phyloP scores from a whole-genome alignment of 2,888 invertebrate species.

The Drosophila crucigera region DNA sequence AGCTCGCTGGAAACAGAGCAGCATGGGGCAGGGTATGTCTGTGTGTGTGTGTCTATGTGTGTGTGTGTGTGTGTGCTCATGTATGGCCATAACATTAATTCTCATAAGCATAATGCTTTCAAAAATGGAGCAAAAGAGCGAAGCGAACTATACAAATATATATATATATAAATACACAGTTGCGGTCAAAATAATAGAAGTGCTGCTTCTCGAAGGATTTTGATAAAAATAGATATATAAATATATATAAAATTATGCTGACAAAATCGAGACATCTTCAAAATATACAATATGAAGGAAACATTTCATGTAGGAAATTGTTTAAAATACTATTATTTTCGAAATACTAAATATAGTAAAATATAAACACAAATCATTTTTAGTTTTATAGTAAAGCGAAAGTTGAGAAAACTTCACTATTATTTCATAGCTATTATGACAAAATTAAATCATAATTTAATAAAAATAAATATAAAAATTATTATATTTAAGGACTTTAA shows the following conservation, averaged over 20 bases:
- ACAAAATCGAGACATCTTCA: not conserved
- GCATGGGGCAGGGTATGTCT: constrained; percentile 7
- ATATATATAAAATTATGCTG: not conserved
- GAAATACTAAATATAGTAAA: not conserved
- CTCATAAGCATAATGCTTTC: constrained; percentile 81
- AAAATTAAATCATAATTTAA: not conserved
- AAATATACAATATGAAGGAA: not conserved
- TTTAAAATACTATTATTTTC: not conserved
- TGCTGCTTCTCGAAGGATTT: not conserved
- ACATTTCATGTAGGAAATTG: not conserved
- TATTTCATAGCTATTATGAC: not conserved
- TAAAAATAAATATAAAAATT: not conserved
- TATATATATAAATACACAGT: not conserved
- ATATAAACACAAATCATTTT: not conserved
- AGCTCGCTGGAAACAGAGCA: constrained; percentile 11
- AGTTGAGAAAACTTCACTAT: not conserved
- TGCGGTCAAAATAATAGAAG: not conserved
- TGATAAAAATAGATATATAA: no score
- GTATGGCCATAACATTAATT: constrained; percentile 72
- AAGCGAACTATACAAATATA: constrained; percentile 19
- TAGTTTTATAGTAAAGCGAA: not conserved
- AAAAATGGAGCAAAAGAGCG: constrained; percentile 73
- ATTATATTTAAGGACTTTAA: not conserved
- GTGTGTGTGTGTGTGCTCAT: constrained; percentile 10
- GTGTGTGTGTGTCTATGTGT: constrained; percentile 5